These are phyloP conservation scores for Augochlorella aurata DNA, from an alignment of 2,888 invertebrate species.

Conservation along the genomic window DNA sequence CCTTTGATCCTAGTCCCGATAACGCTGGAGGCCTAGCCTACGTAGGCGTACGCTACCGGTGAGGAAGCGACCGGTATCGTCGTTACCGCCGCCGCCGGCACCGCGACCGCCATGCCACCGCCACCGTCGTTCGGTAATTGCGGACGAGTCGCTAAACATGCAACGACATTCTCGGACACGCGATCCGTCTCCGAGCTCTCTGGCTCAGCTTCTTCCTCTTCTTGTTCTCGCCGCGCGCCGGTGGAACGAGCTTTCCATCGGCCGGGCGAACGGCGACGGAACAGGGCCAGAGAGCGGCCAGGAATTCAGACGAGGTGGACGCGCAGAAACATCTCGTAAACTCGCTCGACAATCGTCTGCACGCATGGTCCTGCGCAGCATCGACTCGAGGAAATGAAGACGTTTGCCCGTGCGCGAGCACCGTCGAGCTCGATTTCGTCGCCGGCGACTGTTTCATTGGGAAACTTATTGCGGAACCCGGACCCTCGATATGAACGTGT, in stretches of 20 bases:
- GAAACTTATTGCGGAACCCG: too few species aligned
- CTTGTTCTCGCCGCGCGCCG: neutral
- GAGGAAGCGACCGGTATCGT: constrained; percentile 35
- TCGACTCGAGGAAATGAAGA: neutral
- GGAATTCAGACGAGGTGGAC: constrained; percentile 22
- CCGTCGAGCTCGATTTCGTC: too few species aligned
- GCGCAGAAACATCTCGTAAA: constrained; percentile 41
- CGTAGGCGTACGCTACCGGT: constrained; percentile 58
- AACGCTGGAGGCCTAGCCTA: constrained; percentile 12
- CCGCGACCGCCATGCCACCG: constrained; percentile 44
- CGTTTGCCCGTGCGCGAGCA: neutral
- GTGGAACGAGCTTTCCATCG: neutral
- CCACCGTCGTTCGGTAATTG: constrained; percentile 73
- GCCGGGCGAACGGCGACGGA: neutral
- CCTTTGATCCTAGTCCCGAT: neutral
- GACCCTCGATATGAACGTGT: too few species aligned
- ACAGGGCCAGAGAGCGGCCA: constrained; percentile 12
- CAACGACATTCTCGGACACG: constrained; percentile 78
- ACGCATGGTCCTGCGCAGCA: constrained; percentile 31
- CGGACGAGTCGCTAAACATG: constrained; percentile 74
- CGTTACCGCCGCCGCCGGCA: constrained; percentile 57
- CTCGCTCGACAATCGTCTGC: constrained; percentile 52
- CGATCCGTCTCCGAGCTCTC: constrained; percentile 57
- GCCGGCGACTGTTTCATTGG: too few species aligned
- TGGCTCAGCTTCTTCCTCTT: constrained; percentile 29